Base-by-base conservation (phyloP, 2,888 invertebrate genomes). In the Schizaphis graminum region DNA sequence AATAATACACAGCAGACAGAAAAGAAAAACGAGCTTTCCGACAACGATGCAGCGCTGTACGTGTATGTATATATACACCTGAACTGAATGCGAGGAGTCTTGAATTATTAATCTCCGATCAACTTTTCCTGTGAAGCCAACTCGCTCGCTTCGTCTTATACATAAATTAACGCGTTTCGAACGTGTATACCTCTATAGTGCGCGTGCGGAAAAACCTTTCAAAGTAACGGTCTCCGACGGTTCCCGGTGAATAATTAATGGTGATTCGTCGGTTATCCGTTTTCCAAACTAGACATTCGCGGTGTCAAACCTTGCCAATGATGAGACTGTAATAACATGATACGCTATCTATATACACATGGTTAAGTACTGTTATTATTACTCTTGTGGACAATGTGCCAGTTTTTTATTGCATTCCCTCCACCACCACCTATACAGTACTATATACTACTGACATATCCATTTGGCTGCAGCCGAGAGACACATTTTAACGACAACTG, bases 21-120 rank as follows among this genome's bases (percentile, higher is more conserved):
- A 92, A 49, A 16, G 28, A 53, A 84, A 91, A 56, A 56, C 77
- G n/a, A 35, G 85, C 86, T n/a, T 92, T 88, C 35, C 44, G 67
- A 49, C 87, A 16, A 26, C 26, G n/a, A 10, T n/a, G 7, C 8
- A 11, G 44, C 10, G n/a, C 56, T 41, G 13, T 86, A 47, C 16
- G 44, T 7, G 86, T 47, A 47, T 44, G 47, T 86, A 47, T 24
- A 85, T 67, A 77, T 77, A 16, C 67, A 77, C 35, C 77, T 77
- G 35, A 35, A 35, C 77, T 35, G 77, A 21, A 77, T 77, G 35
- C 35, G 47, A 87, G 28, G 41, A 41, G 87, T 41, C 41, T 67
- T 92, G 88, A 92, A 92, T 92, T 88, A 92, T 92, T 92, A 88
- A 92, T 53, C 57, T 49, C n/a, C 93, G 93, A 93, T 93, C 89